These are phyloP conservation scores for Chiridota heheva DNA, from an alignment of 35 echinoderm and acorn worm genomes.

Conservation along the genomic window DNA sequence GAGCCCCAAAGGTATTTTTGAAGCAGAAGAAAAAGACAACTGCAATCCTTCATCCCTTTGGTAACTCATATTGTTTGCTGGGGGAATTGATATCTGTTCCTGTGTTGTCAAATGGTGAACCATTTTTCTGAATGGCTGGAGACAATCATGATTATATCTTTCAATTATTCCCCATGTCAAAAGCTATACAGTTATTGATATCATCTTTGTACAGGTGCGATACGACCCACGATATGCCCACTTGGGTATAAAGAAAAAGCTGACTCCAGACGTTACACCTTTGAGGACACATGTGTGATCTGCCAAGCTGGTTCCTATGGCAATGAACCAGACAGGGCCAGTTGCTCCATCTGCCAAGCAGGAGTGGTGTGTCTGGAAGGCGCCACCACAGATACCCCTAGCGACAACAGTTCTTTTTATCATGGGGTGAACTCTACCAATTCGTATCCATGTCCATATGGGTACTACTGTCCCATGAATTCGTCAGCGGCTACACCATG, in stretches of 20 bases:
- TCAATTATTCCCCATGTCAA: too few species aligned
- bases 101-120: too few species aligned
- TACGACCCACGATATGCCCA: constrained; percentile 79
- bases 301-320: constrained; percentile 89
- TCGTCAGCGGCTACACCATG: constrained; percentile 61
- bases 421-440: constrained; percentile 90
- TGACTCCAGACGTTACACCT: constrained; percentile 57
- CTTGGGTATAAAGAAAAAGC: constrained; percentile 88
- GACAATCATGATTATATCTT: too few species aligned
- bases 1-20: too few species aligned
- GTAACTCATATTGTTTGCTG: too few species aligned
- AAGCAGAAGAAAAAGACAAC: too few species aligned
- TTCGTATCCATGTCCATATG: constrained; percentile 86
- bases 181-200: too few species aligned
- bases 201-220: constrained; percentile 67
- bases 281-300: constrained; percentile 85
- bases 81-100: too few species aligned
- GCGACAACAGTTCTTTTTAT: constrained; percentile 52
- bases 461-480: constrained; percentile 87
- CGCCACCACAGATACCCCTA: constrained; percentile 75
- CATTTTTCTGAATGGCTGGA: too few species aligned
- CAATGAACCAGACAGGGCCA: constrained; percentile 71
- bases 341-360: constrained; percentile 73
- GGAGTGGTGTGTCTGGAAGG: constrained; percentile 92
- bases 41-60: too few species aligned